A percentile compares a stretch with the other conserved stretches of the same genome.
phyloP scores from a whole-genome alignment of 2,113 vertebrate species.

The Nerophis lumbriciformis region DNA sequence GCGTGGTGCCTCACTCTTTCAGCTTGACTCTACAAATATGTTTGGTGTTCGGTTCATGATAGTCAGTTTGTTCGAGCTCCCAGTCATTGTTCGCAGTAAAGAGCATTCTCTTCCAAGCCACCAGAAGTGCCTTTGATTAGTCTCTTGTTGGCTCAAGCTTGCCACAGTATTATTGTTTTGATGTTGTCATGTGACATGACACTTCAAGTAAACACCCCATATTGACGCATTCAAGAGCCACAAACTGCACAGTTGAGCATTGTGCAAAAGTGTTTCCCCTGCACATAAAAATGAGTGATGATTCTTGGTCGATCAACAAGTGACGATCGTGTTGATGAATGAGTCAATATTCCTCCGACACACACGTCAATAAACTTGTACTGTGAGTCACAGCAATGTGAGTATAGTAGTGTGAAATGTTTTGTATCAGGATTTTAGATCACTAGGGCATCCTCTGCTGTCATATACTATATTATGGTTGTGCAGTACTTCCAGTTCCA shows the following conservation, averaged over 20 bases:
- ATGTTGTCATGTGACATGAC: background rate
- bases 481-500: background rate
- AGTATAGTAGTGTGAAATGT: background rate
- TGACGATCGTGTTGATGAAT: background rate
- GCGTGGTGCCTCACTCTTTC: too few relatives aligned
- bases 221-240: background rate
- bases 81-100: too few relatives aligned
- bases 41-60: too few relatives aligned
- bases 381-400: background rate
- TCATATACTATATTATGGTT: background rate
- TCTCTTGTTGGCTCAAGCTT: background rate
- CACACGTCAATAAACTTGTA: background rate
- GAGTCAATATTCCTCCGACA: background rate
- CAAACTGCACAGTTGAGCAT: background rate
- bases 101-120: too few relatives aligned
- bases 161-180: background rate
- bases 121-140: background rate
- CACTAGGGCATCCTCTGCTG: background rate
- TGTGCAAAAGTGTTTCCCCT: background rate
- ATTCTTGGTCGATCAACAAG: too few relatives aligned
- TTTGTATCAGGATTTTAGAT: background rate
- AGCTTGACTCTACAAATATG: too few relatives aligned
- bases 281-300: too few relatives aligned
- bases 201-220: background rate
- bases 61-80: too few relatives aligned